Evolutionary conservation across 2,113 vertebrate species (phyloP).

Genomic region (Centrocercus urophasianus): DNA sequence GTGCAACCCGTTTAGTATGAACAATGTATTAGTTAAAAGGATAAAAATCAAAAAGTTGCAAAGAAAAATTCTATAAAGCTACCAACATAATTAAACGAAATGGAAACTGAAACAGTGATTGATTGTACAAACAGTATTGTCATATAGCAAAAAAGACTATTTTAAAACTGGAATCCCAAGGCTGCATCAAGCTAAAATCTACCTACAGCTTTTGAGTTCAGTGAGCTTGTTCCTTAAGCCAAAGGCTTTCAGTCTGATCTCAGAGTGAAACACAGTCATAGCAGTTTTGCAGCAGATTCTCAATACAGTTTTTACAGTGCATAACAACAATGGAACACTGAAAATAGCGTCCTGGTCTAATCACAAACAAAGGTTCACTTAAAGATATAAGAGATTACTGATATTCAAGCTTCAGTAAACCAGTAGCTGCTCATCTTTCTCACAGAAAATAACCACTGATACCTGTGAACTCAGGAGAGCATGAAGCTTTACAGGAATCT

Average conservation of each 20-base stretch:
- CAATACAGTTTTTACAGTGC: neutral
- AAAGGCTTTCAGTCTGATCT: neutral
- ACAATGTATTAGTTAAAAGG: neutral
- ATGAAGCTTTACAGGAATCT: neutral
- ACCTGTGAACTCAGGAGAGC: neutral
- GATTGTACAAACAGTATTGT: neutral
- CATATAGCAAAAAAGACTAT: neutral
- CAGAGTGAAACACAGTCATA: neutral
- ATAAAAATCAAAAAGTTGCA: neutral
- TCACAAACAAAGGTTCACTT: neutral
- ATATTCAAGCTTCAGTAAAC: neutral
- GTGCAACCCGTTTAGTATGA: neutral
- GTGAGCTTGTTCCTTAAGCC: neutral
- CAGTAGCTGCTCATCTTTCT: neutral
- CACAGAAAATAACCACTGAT: accelerated
- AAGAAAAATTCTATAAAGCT: neutral
- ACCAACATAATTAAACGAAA: neutral
- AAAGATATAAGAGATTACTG: neutral
- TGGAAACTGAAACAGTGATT: neutral
- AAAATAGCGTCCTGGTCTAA: neutral
- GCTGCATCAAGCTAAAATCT: neutral
- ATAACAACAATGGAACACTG: neutral
- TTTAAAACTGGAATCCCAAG: neutral
- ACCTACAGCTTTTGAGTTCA: neutral
- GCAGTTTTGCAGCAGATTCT: neutral